Evolutionary conservation across 2,888 invertebrate species (phyloP), one percentile per base, ranked within the genome.

Genomic region (Agrochola lychnidis): DNA sequence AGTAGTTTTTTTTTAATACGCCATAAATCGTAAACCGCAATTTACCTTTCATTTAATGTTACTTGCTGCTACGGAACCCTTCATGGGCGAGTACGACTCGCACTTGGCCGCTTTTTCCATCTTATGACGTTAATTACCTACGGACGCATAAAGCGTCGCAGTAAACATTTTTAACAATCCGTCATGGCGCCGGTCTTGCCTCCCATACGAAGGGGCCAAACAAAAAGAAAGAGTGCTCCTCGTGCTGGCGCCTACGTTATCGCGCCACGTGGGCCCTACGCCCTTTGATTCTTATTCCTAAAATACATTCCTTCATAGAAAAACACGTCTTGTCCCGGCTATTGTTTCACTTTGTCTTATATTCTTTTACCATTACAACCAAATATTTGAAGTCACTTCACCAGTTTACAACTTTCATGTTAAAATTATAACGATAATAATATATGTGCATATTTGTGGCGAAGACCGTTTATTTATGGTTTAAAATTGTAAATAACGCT

Each of bases 221-320:
- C 70, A 89, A 89, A 89, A 81, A 86, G 84, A 86, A 87, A 84
- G n/a, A 81, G 78, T 73, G 90, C 89, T 90, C 87, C 89, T 82
- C 89, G 86, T 85, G 90, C 91, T 92, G 95, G 96, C 96, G 96
- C 95, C 95, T 89, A 88, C 81, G 90, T 95, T 95, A 95, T 95
- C 95, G 87, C 70, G 90, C 91, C 94, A 94, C 94, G 94, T 95
- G 95, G 92, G 88, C 88, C 88, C 88, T 90, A 89, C 88, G 87
- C 90, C 91, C 91, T 90, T 92, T 89, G 82, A 89, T 91, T 91
- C 91, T 91, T 84, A 83, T 93, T 94, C 94, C 91, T 91, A 93
- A 94, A 94, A 93, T 83, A 90, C 93, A 93, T 93, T 94, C 92
- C 92, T 85, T 83, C 84, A 86, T 85, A 89, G 84, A 88, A 84